Conservation (phyloP, 2,888 invertebrate genomes). For the Eulithis testata region DNA sequence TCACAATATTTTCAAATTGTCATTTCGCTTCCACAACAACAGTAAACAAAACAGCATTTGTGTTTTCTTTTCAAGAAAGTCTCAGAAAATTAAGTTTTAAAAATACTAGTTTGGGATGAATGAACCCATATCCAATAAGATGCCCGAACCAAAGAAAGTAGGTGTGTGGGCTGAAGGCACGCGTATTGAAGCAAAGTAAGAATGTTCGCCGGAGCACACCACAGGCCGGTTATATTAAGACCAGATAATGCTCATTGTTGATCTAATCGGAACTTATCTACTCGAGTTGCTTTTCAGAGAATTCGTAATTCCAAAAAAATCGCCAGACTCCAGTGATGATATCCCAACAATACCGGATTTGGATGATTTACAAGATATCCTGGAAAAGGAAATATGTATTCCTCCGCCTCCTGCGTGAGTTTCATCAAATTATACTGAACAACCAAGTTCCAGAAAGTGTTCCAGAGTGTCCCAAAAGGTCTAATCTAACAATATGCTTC, state of each 20-base stretch:
- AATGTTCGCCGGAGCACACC: too few relatives aligned
- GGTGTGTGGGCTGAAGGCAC: constrained; percentile 80
- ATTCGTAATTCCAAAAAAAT: constrained; percentile 73
- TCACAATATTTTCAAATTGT: too few relatives aligned
- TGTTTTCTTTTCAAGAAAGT: too few relatives aligned
- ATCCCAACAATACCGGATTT: constrained; percentile 81
- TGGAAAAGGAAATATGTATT: constrained; percentile 74
- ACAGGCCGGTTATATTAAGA: too few relatives aligned
- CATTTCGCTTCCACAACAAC: too few relatives aligned
- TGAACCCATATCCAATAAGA: constrained; percentile 58
- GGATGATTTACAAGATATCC: constrained; percentile 76
- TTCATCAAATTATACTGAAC: background rate
- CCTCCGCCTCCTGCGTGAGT: constrained; percentile 71
- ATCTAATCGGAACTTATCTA: too few relatives aligned
- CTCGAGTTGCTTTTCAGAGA: constrained; percentile 58
- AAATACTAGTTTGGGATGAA: constrained; percentile 50
- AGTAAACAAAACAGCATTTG: too few relatives aligned
- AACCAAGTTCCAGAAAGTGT: background rate
- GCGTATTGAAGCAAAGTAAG: constrained; percentile 74
- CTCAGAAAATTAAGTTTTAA: too few relatives aligned
- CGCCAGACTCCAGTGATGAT: constrained; percentile 74
- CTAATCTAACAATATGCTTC: constrained; percentile 2
- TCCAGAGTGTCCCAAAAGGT: background rate
- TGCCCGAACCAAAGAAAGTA: constrained; percentile 74
- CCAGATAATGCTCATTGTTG: too few relatives aligned